Conservation (phyloP, 2,797 vertebrate genomes). For the Epinephelus coioides region DNA sequence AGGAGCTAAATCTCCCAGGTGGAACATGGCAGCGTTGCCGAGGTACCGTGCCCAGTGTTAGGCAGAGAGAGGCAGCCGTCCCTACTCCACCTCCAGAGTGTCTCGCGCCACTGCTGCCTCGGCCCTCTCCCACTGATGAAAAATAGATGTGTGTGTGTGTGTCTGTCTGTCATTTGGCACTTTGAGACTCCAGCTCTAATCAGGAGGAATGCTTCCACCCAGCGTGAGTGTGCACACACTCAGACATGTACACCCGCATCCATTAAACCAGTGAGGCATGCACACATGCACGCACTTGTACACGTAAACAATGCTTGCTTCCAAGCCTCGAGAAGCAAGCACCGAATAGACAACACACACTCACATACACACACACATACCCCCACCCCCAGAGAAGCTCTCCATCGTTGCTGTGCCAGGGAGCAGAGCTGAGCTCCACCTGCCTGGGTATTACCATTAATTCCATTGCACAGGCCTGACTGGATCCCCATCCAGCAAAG, state of each 20-base stretch:
- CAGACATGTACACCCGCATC: constrained; percentile 33
- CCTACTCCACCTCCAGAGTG: constrained; percentile 59
- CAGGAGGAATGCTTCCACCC: constrained; percentile 67
- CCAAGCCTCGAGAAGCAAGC: constrained; percentile 50
- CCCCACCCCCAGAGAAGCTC: constrained; percentile 57
- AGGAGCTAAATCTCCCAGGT: constrained; percentile 68
- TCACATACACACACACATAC: neutral
- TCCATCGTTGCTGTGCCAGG: constrained; percentile 67
- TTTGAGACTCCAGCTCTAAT: constrained; percentile 72
- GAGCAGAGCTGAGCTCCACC: constrained; percentile 82
- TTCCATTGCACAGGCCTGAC: constrained; percentile 77
- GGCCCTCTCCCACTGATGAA: constrained; percentile 68
- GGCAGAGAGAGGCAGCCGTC: constrained; percentile 52
- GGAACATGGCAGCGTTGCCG: constrained; percentile 56
- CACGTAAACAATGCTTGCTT: constrained; percentile 55
- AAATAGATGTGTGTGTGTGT: constrained; percentile 61
- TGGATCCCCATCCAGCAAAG: constrained; percentile 77
- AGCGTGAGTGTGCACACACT: constrained; percentile 44
- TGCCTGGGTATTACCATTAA: constrained; percentile 86
- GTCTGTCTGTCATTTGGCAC: constrained; percentile 66
- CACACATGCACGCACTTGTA: constrained; percentile 38
- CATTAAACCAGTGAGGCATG: constrained; percentile 65
- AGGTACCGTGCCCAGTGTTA: constrained; percentile 55
- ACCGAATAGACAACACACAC: constrained; percentile 23
- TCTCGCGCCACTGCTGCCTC: constrained; percentile 60